These are phyloP conservation scores for Acleris sparsana DNA, from an alignment of 2,888 invertebrate species.

Conservation along the genomic window DNA sequence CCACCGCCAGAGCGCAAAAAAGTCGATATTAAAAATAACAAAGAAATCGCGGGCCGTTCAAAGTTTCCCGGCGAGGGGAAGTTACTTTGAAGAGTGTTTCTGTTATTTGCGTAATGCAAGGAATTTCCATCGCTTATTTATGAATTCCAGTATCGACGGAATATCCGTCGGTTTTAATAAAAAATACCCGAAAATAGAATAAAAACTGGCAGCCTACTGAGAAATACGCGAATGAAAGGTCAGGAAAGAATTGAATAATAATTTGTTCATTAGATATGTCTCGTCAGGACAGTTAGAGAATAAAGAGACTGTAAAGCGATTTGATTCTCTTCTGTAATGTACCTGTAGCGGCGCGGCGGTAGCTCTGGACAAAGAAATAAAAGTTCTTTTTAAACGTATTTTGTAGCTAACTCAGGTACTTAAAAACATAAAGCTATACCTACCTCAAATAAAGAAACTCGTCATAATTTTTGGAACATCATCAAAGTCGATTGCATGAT, in stretches of 20 bases:
- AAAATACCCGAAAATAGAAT: slow-evolving; percentile 32
- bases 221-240: slow-evolving; percentile 31
- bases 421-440: no score
- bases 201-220: slow-evolving; percentile 25
- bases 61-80: slow-evolving; percentile 58
- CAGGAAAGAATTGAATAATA: slow-evolving; percentile 17
- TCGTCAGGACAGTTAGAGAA: slow-evolving; percentile 4
- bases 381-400: no score
- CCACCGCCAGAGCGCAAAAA: slow-evolving; percentile 69
- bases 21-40: slow-evolving; percentile 77
- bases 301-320: background rate
- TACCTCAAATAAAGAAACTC: no score
- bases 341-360: no score
- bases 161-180: slow-evolving; percentile 36
- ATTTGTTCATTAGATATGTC: slow-evolving; percentile 6
- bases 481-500: no score
- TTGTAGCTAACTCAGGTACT: no score
- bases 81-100: slow-evolving; percentile 57
- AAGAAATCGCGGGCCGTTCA: slow-evolving; percentile 63
- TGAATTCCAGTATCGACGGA: slow-evolving; percentile 34
- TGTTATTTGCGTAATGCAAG: slow-evolving; percentile 47
- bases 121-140: slow-evolving; percentile 39
- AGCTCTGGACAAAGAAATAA: no score
- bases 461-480: no score
- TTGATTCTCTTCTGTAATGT: no score